phyloP scores from a whole-genome alignment of 2,888 invertebrate genomes.

The Agriopis marginaria region DNA sequence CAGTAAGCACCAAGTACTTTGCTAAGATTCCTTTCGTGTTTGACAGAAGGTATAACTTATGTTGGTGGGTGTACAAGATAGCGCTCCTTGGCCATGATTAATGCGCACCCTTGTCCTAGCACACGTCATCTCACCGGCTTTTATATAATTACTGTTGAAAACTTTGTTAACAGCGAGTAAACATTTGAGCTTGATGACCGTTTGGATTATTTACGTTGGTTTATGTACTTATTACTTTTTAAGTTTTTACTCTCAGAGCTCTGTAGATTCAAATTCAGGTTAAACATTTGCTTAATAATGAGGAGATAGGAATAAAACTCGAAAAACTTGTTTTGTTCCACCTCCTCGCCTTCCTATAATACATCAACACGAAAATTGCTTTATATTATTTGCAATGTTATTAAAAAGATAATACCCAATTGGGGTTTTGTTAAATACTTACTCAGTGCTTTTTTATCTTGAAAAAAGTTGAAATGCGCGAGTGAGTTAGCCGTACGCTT shows the following conservation, averaged over 20 bases:
- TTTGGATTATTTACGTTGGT: neutral
- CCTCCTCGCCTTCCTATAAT: too few relatives aligned
- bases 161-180: constrained; percentile 63
- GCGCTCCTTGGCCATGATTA: constrained; percentile 73
- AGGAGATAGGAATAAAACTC: too few relatives aligned
- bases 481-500: too few relatives aligned
- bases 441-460: too few relatives aligned
- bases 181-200: constrained; percentile 45
- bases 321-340: too few relatives aligned
- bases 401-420: too few relatives aligned
- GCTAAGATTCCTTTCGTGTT: constrained; percentile 41
- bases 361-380: too few relatives aligned
- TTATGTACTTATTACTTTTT: neutral
- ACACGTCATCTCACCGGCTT: constrained; percentile 69
- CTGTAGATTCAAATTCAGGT: neutral
- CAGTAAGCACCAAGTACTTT: constrained; percentile 32
- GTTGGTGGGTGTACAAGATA: constrained; percentile 66
- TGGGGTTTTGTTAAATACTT: too few relatives aligned
- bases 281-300: too few relatives aligned
- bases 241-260: neutral
- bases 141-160: constrained; percentile 71
- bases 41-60: constrained; percentile 57
- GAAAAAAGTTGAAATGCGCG: too few relatives aligned
- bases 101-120: constrained; percentile 72
- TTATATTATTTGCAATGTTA: too few relatives aligned